phyloP scores from a whole-genome alignment of 35 echinoderm and acorn worm genomes.

The Chiridota heheva region DNA sequence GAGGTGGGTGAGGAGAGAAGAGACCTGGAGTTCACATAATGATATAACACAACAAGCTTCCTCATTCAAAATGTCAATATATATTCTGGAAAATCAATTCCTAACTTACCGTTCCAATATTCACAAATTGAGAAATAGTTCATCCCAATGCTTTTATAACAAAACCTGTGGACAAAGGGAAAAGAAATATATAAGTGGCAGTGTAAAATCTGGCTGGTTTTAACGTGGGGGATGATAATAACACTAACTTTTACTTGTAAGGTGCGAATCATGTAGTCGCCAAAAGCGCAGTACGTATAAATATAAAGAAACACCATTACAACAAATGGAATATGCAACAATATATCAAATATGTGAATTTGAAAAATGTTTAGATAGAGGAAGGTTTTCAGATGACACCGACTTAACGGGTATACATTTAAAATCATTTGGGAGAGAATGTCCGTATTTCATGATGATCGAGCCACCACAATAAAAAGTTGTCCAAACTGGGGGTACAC shows the following conservation, averaged over 20 bases:
- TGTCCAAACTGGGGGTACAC: too few relatives aligned
- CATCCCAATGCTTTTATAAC: slow-evolving; percentile 10
- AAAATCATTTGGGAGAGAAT: too few relatives aligned
- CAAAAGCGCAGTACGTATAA: background rate
- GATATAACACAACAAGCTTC: too few relatives aligned
- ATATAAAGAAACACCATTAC: background rate
- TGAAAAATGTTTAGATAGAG: too few relatives aligned
- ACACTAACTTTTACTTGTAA: background rate
- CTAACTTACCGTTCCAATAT: slow-evolving; percentile 47
- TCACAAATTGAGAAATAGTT: slow-evolving; percentile 17
- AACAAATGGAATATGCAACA: background rate
- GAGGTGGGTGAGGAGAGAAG: too few relatives aligned
- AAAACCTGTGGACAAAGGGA: slow-evolving; percentile 4
- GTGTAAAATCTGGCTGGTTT: background rate
- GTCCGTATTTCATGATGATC: too few relatives aligned
- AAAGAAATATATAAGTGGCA: background rate
- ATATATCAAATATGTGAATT: background rate
- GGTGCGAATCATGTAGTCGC: background rate
- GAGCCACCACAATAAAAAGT: too few relatives aligned
- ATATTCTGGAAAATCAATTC: too few relatives aligned
- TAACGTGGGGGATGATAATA: background rate
- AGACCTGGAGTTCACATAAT: too few relatives aligned
- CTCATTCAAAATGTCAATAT: too few relatives aligned
- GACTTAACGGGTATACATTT: too few relatives aligned
- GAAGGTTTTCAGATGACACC: too few relatives aligned